Conservation (phyloP, 2,113 vertebrate species). For the Microcebus lehilahytsara region DNA sequence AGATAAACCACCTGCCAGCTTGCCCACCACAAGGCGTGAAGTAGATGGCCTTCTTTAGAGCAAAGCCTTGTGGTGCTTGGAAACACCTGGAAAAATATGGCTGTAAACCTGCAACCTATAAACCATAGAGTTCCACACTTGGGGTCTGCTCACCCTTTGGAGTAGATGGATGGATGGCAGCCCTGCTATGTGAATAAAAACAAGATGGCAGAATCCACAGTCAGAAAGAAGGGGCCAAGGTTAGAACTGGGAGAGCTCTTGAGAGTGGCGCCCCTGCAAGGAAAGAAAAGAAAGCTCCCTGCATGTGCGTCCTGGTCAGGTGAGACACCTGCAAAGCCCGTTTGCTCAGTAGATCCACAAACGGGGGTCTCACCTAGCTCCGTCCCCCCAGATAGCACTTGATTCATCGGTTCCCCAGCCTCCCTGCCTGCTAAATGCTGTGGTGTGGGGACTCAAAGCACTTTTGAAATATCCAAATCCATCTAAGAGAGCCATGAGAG, state of each 20-base stretch:
- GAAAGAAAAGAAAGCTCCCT: not conserved
- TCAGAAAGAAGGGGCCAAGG: not conserved
- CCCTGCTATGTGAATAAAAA: not conserved
- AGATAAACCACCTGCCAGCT: not conserved
- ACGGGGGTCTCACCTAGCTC: not conserved
- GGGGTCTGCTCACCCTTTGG: too few species aligned
- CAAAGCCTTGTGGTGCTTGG: not conserved
- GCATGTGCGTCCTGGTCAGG: rapidly evolving
- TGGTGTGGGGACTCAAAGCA: not conserved
- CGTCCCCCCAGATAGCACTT: rapidly evolving
- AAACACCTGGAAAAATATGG: not conserved
- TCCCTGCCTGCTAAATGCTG: not conserved
- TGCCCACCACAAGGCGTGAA: rapidly evolving
- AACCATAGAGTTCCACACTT: not conserved
- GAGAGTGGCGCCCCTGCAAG: not conserved
- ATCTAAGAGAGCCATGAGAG: not conserved
- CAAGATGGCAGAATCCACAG: not conserved
- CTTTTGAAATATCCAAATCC: not conserved
- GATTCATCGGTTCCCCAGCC: not conserved
- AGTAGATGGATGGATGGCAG: not conserved
- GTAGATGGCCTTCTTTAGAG: not conserved
- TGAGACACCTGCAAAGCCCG: too few species aligned
- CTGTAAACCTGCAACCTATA: not conserved
- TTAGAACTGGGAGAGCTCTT: not conserved
- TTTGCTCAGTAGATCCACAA: not conserved